These are phyloP conservation scores for Hypotaenidia okinawae DNA, from an alignment of 2,797 vertebrate genomes.

Conservation along the genomic window DNA sequence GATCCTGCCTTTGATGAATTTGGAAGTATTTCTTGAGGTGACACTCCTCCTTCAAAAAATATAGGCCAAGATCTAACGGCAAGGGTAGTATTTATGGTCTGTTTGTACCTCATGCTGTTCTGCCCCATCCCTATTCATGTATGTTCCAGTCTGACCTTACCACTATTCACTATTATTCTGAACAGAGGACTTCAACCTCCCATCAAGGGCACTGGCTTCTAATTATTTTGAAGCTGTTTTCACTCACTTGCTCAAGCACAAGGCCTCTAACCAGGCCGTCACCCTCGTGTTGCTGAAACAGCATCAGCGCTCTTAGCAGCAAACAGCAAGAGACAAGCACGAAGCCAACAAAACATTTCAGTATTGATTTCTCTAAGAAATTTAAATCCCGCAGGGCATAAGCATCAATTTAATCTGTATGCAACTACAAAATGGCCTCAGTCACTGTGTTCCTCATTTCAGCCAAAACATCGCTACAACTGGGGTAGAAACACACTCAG, in stretches of 20 bases:
- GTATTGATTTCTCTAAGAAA: slow-evolving; percentile 70
- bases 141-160: not conserved
- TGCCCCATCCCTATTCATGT: not conserved
- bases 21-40: slow-evolving; percentile 1
- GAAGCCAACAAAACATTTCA: slow-evolving; percentile 58
- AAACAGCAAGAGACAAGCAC: slow-evolving; percentile 57
- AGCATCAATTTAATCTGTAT: slow-evolving; percentile 72
- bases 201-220: not conserved
- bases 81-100: not conserved
- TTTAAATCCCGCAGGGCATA: slow-evolving; percentile 62
- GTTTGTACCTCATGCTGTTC: not conserved
- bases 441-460: slow-evolving; percentile 32
- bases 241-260: not conserved
- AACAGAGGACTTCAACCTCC: not conserved
- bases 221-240: slow-evolving; percentile 21
- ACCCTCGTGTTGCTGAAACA: not conserved
- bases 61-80: not conserved
- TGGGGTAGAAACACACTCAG: not conserved
- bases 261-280: not conserved
- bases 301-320: slow-evolving; percentile 29
- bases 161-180: not conserved
- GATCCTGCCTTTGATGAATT: slow-evolving; percentile 39
- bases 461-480: slow-evolving; percentile 18
- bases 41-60: not conserved
- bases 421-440: slow-evolving; percentile 62